phyloP scores from a whole-genome alignment of 2,113 vertebrate genomes.

The Osmerus mordax region DNA sequence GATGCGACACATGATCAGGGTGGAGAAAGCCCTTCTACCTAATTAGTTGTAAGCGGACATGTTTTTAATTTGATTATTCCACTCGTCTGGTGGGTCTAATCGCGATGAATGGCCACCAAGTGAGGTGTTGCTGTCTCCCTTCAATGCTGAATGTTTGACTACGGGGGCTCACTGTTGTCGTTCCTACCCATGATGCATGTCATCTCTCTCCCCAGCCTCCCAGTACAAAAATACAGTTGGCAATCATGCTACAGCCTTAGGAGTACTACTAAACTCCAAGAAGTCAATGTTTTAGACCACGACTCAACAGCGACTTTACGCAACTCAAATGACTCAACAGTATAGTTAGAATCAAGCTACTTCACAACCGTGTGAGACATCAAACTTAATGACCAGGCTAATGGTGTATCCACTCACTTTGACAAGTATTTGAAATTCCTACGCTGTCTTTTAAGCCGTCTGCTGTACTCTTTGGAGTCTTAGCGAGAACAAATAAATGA shows the following conservation, averaged over 20 bases:
- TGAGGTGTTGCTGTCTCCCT: background rate
- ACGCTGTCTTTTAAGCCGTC: background rate
- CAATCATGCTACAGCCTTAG: no score
- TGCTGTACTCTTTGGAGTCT: background rate
- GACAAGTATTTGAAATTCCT: background rate
- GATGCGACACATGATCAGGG: background rate
- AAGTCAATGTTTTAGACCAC: no score
- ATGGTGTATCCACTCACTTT: background rate
- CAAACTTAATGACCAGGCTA: background rate
- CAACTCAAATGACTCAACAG: no score
- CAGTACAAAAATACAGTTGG: no score
- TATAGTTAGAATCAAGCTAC: no score
- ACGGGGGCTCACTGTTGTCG: no score
- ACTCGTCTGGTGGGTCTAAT: constrained; percentile 11
- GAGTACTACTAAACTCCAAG: no score
- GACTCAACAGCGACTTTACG: no score
- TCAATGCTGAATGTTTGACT: no score
- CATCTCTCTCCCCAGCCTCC: no score
- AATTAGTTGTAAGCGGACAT: background rate
- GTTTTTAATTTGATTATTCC: constrained; percentile 14
- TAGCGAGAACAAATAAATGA: background rate
- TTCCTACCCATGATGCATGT: no score
- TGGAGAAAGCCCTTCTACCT: background rate
- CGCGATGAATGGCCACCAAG: background rate
- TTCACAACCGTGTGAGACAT: no score